A percentile compares a stretch with the other conserved stretches of the same genome.
These are phyloP conservation scores for Drosophila limbata DNA, from an alignment of 2,888 invertebrate species.

Conservation along the genomic window DNA sequence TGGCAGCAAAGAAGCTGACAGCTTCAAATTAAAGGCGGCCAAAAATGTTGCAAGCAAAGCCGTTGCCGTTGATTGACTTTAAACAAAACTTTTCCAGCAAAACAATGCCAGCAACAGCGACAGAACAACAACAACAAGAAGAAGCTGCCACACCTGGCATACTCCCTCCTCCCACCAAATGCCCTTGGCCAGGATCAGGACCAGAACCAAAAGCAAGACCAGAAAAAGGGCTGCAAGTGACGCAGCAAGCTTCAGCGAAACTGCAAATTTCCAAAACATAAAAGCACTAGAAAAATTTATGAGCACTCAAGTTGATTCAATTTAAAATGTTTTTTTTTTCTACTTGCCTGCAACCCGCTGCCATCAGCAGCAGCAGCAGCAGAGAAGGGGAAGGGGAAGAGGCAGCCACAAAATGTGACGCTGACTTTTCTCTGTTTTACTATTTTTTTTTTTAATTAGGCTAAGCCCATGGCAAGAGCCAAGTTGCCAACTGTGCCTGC, in stretches of 20 bases:
- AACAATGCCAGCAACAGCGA: constrained; percentile 23
- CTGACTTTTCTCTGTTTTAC: constrained; percentile 47
- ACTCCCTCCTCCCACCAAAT: background rate
- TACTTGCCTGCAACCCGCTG: background rate
- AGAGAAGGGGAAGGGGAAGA: constrained; percentile 3
- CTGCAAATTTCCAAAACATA: constrained; percentile 42
- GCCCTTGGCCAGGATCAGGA: constrained; percentile 25
- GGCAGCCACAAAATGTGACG: constrained; percentile 67
- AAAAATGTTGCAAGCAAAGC: constrained; percentile 38
- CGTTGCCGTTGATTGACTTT: constrained; percentile 64
- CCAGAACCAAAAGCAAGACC: background rate
- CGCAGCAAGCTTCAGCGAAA: constrained; percentile 39
- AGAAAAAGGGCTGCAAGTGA: constrained; percentile 65
- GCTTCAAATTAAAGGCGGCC: constrained; percentile 54
- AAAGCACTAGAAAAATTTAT: constrained; percentile 72
- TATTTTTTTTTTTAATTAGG: constrained; percentile 74
- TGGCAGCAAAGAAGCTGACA: constrained; percentile 42
- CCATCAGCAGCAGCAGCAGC: constrained; percentile 15
- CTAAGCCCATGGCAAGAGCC: constrained; percentile 72
- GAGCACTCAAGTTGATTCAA: constrained; percentile 78
- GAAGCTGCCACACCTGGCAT: constrained; percentile 30
- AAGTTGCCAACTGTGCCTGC: constrained; percentile 67
- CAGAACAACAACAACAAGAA: constrained; percentile 7
- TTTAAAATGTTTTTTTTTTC: constrained; percentile 61
- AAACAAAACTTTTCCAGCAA: constrained; percentile 61